Conservation (phyloP, 2,888 invertebrate genomes). For the Alloscopus bannaensis region DNA sequence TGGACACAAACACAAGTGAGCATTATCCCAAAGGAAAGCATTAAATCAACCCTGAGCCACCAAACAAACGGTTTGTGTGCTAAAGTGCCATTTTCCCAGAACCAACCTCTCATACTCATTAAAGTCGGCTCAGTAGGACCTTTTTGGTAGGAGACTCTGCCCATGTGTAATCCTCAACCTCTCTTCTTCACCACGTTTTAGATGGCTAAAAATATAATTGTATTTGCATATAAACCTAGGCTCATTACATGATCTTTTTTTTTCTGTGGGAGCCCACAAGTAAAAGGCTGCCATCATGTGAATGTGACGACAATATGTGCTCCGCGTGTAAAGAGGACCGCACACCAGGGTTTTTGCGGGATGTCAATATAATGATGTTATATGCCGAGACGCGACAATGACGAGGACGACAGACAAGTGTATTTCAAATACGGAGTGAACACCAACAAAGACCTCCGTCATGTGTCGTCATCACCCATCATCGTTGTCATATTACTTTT, state of each 20-base stretch:
- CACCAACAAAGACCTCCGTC: conserved; percentile 51
- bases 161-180: background rate
- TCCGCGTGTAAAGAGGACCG: conserved; percentile 8
- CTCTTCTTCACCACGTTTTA: background rate
- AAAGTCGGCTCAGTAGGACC: background rate
- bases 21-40: conserved; percentile 49
- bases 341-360: conserved; percentile 17
- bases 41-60: conserved; percentile 49
- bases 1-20: conserved; percentile 57
- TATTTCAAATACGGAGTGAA: conserved; percentile 50
- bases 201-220: conserved; percentile 15
- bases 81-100: conserved; percentile 31
- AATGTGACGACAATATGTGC: too few relatives aligned
- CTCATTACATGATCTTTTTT: conserved; percentile 27
- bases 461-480: conserved; percentile 40
- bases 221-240: conserved; percentile 42
- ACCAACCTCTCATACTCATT: background rate
- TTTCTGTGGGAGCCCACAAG: conserved; percentile 37
- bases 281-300: too few relatives aligned
- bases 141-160: too few relatives aligned
- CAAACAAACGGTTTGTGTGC: conserved; percentile 28
- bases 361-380: conserved; percentile 34
- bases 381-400: conserved; percentile 25
- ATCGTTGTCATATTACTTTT: conserved; percentile 7
- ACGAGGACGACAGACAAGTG: conserved; percentile 31